Evolutionary conservation across 2,888 invertebrate species (phyloP).

Genomic region (Strigamia transsilvanica): DNA sequence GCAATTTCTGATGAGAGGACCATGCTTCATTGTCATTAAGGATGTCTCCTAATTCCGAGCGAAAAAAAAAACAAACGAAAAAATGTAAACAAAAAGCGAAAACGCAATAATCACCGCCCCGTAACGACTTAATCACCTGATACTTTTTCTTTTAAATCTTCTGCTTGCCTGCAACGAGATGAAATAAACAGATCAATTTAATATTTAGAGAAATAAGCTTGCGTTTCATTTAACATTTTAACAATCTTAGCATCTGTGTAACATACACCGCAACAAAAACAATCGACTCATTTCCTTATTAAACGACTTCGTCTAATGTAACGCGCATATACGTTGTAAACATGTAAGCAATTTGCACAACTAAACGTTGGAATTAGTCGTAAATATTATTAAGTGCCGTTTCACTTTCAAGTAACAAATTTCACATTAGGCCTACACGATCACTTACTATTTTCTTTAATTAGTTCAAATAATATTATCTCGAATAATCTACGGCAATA

Average conservation of each 20-base stretch:
- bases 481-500: not conserved
- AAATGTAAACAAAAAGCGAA: too few species aligned
- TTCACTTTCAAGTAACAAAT: not conserved
- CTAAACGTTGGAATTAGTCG: not conserved
- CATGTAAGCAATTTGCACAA: not conserved
- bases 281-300: slow-evolving; percentile 16
- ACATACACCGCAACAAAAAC: not conserved
- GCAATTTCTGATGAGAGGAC: slow-evolving; percentile 65
- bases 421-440: slow-evolving; percentile 25
- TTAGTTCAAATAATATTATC: not conserved
- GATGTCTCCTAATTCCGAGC: slow-evolving; percentile 57
- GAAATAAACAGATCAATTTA: not conserved
- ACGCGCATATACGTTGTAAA: not conserved
- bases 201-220: not conserved
- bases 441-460: not conserved
- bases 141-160: slow-evolving; percentile 76
- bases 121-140: slow-evolving; percentile 66
- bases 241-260: slow-evolving; percentile 37
- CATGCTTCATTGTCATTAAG: slow-evolving; percentile 67
- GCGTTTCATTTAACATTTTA: not conserved
- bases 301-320: not conserved
- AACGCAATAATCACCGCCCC: too few species aligned
- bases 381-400: not conserved
- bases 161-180: slow-evolving; percentile 72
- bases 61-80: not conserved